Evolutionary conservation across 2,888 invertebrate genomes (phyloP).

Genomic region (Melanostoma scalare): DNA sequence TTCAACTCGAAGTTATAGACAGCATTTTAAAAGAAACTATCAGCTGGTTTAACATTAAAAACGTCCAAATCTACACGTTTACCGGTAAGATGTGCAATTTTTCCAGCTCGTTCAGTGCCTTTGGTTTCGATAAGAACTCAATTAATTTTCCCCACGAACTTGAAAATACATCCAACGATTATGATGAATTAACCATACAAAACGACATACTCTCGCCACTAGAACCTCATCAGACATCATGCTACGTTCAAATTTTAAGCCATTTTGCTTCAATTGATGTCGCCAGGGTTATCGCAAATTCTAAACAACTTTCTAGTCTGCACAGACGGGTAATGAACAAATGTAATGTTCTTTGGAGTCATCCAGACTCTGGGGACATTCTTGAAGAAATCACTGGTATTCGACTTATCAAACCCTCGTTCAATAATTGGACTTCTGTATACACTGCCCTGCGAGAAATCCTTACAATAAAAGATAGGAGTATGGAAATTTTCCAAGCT

Average conservation of each 20-base stretch:
- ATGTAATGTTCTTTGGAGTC: conserved; percentile 44
- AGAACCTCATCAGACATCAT: not conserved
- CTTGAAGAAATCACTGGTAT: conserved; percentile 13
- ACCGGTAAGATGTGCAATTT: not conserved
- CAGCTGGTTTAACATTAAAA: conserved; percentile 1
- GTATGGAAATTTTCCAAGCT: conserved; percentile 29
- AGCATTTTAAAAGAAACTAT: not conserved
- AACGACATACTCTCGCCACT: conserved; percentile 2
- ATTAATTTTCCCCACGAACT: not conserved
- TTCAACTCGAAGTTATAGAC: not conserved
- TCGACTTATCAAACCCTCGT: conserved; percentile 10
- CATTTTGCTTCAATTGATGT: conserved; percentile 22
- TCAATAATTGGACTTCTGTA: conserved; percentile 8
- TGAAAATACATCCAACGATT: not conserved
- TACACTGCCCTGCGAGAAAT: conserved; percentile 37
- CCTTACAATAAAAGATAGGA: conserved; percentile 21
- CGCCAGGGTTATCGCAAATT: conserved; percentile 1
- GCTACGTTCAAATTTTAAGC: conserved; percentile 17
- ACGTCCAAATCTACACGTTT: not conserved
- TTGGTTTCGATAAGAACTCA: conserved; percentile 19
- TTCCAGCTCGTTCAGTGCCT: conserved; percentile 4
- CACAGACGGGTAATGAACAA: conserved; percentile 34
- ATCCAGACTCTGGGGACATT: conserved; percentile 8
- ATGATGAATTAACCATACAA: conserved; percentile 2
- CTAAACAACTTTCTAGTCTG: conserved; percentile 2